Evolutionary conservation across 2,113 vertebrate genomes (phyloP).

Genomic region (Peromyscus polionotus): DNA sequence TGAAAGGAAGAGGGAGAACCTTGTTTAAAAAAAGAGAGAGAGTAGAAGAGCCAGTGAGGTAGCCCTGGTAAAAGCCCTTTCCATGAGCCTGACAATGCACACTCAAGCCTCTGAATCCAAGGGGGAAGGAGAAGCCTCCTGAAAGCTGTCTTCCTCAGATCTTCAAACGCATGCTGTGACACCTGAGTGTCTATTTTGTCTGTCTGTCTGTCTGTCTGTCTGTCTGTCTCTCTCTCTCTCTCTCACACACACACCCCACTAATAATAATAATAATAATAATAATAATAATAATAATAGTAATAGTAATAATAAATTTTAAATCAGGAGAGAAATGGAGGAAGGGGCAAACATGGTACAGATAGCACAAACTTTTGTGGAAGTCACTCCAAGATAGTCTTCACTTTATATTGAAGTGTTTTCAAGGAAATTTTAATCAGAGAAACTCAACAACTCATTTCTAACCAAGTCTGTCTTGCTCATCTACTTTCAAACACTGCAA

Average conservation of each 20-base stretch:
- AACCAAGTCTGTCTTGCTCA: background rate
- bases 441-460: background rate
- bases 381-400: background rate
- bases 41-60: background rate
- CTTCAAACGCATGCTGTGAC: background rate
- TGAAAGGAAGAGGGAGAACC: background rate
- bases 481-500: background rate
- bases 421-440: background rate
- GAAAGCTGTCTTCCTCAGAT: background rate
- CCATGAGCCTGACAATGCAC: background rate
- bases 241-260: no score
- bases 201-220: background rate
- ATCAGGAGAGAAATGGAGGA: background rate
- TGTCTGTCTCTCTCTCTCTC: no score
- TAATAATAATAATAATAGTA: background rate
- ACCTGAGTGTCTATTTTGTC: background rate
- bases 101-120: background rate
- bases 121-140: background rate
- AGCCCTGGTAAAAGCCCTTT: background rate
- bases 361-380: background rate
- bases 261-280: background rate
- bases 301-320: background rate
- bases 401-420: background rate
- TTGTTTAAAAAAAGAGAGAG: background rate
- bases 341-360: background rate